These are phyloP conservation scores for Chlorops oryzae DNA, from an alignment of 1,140 invertebrate genomes.

Conservation along the genomic window DNA sequence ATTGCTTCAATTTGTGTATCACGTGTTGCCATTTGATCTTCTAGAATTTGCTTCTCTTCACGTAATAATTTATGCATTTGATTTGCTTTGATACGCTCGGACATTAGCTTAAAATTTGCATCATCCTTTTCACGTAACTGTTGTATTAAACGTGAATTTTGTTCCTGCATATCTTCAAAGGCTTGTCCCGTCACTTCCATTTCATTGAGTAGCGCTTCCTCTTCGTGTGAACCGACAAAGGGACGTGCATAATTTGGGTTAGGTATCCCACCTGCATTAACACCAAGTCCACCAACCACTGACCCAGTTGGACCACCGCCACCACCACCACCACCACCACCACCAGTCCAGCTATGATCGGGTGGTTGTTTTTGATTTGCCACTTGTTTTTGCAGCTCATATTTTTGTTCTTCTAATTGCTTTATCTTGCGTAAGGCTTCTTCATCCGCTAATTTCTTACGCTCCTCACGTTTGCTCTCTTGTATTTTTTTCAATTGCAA, in stretches of 20 bases:
- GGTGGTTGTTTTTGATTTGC: slow-evolving; percentile 80
- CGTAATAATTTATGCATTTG: slow-evolving; percentile 89
- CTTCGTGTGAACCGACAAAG: slow-evolving; percentile 71
- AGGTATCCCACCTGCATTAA: no score
- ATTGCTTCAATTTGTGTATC: slow-evolving; percentile 91
- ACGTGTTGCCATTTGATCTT: slow-evolving; percentile 64
- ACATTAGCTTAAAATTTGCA: slow-evolving; percentile 99
- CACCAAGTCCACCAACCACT: no score
- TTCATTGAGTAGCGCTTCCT: slow-evolving; percentile 94
- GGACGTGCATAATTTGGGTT: slow-evolving; percentile 50
- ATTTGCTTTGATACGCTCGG: slow-evolving; percentile 94
- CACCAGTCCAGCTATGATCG: slow-evolving; percentile 51
- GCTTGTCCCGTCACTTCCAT: slow-evolving; percentile 99
- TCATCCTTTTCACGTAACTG: slow-evolving; percentile 97
- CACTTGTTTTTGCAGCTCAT: slow-evolving; percentile 75
- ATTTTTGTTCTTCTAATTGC: slow-evolving; percentile 86
- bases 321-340: slow-evolving; percentile 8
- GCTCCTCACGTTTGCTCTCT: slow-evolving; percentile 86
- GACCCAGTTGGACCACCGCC: no score
- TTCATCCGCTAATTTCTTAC: slow-evolving; percentile 89
- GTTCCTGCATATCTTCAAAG: slow-evolving; percentile 99
- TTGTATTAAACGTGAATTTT: slow-evolving; percentile 92
- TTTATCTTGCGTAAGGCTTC: slow-evolving; percentile 93
- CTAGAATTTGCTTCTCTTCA: slow-evolving; percentile 63
- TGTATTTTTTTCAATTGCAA: slow-evolving; percentile 78